Conservation (phyloP, 2,888 invertebrate genomes). For the Amphiduros pacificus region DNA sequence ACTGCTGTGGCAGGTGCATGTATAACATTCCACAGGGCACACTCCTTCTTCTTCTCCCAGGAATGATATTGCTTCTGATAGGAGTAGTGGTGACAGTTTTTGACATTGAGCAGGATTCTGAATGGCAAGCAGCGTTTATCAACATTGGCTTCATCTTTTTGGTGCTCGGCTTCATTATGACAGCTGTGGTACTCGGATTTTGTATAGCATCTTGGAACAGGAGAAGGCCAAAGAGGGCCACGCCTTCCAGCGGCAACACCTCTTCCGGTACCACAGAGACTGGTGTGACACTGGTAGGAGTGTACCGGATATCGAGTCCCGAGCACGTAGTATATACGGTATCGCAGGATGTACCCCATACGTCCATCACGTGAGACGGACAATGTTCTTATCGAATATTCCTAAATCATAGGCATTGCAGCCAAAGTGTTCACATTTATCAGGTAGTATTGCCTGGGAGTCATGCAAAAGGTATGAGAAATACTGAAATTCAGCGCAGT, state of each 20-base stretch:
- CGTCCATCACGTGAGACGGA: too few species aligned
- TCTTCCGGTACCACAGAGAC: neutral
- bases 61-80: slow-evolving; percentile 10
- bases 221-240: neutral
- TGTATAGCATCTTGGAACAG: neutral
- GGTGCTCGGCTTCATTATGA: slow-evolving; percentile 2
- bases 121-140: slow-evolving; percentile 6
- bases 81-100: slow-evolving; percentile 7
- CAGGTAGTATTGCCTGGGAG: too few species aligned
- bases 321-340: too few species aligned
- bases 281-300: slow-evolving; percentile 10
- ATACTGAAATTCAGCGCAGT: too few species aligned
- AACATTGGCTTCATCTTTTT: slow-evolving; percentile 13
- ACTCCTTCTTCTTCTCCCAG: slow-evolving; percentile 10
- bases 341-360: too few species aligned
- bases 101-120: neutral
- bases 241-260: neutral
- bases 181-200: slow-evolving; percentile 6
- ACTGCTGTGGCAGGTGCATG: slow-evolving; percentile 10
- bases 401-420: too few species aligned
- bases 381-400: too few species aligned
- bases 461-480: too few species aligned
- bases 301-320: slow-evolving; percentile 6
- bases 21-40: slow-evolving; percentile 19
- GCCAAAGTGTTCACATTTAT: too few species aligned